These are phyloP conservation scores for Tenodera sinensis DNA, from an alignment of 2,888 invertebrate species.

Conservation along the genomic window DNA sequence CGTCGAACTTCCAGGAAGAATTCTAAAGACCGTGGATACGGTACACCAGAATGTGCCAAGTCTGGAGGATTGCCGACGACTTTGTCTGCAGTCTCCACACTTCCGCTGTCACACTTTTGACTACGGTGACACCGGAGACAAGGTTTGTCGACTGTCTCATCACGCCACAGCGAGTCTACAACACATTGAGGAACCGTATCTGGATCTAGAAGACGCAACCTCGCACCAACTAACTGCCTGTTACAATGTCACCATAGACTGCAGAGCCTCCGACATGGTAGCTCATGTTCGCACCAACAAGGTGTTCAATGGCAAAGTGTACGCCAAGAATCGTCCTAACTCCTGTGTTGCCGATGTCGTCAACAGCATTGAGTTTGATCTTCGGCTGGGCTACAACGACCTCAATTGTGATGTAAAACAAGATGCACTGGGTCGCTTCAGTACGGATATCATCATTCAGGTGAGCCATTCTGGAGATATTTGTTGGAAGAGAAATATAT, in stretches of 20 bases:
- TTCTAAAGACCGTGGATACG: constrained; percentile 43
- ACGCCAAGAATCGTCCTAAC: constrained; percentile 46
- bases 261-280: constrained; percentile 45
- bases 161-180: constrained; percentile 42
- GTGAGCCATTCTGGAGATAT: constrained; percentile 30
- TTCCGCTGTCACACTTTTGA: constrained; percentile 47
- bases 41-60: constrained; percentile 41
- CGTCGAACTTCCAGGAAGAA: constrained; percentile 38
- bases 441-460: constrained; percentile 47
- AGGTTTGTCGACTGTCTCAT: constrained; percentile 46
- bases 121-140: constrained; percentile 41
- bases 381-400: constrained; percentile 45
- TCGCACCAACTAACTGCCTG: constrained; percentile 47
- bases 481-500: neutral
- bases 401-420: constrained; percentile 46
- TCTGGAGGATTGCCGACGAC: constrained; percentile 42
- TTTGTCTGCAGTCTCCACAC: constrained; percentile 41
- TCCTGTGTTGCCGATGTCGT: constrained; percentile 46
- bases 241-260: constrained; percentile 46
- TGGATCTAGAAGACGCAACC: constrained; percentile 41
- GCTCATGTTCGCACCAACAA: constrained; percentile 45
- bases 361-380: constrained; percentile 44
- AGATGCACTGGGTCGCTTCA: constrained; percentile 43
- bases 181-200: constrained; percentile 41
- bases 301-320: constrained; percentile 48